These are phyloP conservation scores for Horisme vitalbata DNA, from an alignment of 2,888 invertebrate species.

Conservation along the genomic window DNA sequence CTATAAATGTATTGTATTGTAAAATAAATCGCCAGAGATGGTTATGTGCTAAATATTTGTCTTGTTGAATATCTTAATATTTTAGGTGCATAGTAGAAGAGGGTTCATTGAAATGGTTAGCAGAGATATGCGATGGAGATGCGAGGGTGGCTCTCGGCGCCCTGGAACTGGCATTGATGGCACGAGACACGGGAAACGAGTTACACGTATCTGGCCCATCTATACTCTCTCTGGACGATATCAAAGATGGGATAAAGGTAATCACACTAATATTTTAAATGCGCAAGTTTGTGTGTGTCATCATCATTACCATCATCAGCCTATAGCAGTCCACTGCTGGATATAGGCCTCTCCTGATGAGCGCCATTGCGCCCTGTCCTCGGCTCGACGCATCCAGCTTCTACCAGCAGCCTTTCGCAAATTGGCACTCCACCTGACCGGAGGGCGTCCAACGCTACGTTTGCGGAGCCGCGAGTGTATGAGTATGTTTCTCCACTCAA, in stretches of 20 bases:
- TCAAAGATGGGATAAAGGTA: conserved; percentile 89
- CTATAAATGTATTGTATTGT: too few species aligned
- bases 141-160: conserved; percentile 90
- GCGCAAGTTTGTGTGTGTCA: background rate
- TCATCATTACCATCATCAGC: too few species aligned
- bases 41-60: too few species aligned
- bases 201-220: conserved; percentile 53
- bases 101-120: conserved; percentile 86
- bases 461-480: too few species aligned
- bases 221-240: conserved; percentile 84
- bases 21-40: background rate
- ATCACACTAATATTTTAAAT: background rate
- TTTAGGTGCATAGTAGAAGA: conserved; percentile 73
- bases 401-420: too few species aligned
- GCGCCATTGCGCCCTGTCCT: too few species aligned
- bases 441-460: too few species aligned
- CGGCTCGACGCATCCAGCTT: too few species aligned
- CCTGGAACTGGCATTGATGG: conserved; percentile 86
- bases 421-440: too few species aligned
- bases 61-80: conserved; percentile 17
- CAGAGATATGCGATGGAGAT: conserved; percentile 91
- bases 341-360: too few species aligned
- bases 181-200: conserved; percentile 60
- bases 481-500: too few species aligned
- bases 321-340: too few species aligned